Percentiles rank a stretch among this genome's conserved stretches.
These are phyloP conservation scores for Galendromus occidentalis DNA, from an alignment of 1,140 invertebrate genomes.

Conservation along the genomic window DNA sequence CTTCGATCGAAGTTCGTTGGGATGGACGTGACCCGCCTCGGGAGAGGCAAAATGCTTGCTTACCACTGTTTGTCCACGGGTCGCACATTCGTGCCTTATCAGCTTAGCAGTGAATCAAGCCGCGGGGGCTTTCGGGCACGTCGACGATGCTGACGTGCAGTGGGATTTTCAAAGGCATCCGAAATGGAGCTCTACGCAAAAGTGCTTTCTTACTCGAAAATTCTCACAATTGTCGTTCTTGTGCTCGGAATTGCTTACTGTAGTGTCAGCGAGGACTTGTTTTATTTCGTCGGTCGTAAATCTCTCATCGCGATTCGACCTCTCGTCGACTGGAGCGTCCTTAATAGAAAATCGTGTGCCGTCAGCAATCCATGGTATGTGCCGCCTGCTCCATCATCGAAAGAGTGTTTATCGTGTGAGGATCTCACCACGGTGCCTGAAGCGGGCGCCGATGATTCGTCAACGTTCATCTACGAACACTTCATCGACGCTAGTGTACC, in stretches of 20 bases:
- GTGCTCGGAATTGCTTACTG: background rate
- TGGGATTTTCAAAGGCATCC: no score
- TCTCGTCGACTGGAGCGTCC: background rate
- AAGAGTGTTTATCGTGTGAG: slow-evolving; percentile 3
- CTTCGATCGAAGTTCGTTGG: no score
- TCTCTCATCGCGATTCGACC: background rate
- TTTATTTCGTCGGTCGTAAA: slow-evolving; percentile 3
- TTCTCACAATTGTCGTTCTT: background rate
- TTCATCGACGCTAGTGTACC: background rate
- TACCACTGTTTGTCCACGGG: no score
- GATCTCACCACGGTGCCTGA: background rate
- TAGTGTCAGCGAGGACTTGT: background rate
- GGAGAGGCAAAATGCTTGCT: no score
- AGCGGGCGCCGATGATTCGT: background rate
- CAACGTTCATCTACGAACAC: background rate
- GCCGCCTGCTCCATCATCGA: background rate
- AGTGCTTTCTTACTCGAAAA: no score
- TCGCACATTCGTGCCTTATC: no score
- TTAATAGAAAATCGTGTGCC: background rate
- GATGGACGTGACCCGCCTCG: no score
- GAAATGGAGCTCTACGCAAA: no score
- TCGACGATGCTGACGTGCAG: no score
- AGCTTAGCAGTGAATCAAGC: no score
- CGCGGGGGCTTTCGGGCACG: no score
- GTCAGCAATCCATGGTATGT: background rate